Evolutionary conservation across 2,797 vertebrate genomes (phyloP).

Genomic region (Artibeus lituratus): DNA sequence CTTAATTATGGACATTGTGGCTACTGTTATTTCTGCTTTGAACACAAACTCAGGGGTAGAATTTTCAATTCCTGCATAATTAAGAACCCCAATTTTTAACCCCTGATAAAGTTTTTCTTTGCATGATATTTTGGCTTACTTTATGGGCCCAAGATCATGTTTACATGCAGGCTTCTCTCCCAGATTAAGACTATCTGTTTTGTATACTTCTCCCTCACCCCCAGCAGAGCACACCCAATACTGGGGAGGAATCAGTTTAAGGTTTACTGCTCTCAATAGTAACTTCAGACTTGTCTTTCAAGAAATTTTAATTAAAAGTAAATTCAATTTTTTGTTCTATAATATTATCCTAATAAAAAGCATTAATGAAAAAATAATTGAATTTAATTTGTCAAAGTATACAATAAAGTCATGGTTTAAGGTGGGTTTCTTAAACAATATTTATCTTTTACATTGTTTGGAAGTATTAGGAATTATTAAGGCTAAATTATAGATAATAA

Average conservation of each 20-base stretch:
- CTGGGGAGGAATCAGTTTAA: neutral
- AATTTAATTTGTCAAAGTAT: neutral
- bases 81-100: neutral
- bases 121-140: neutral
- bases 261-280: neutral
- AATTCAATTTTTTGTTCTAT: neutral
- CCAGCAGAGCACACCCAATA: neutral
- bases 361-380: neutral
- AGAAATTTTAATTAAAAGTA: neutral
- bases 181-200: neutral
- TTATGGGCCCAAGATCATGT: neutral
- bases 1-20: neutral
- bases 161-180: neutral
- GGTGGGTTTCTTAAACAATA: neutral
- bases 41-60: neutral
- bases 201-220: rapidly evolving
- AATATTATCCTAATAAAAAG: neutral
- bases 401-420: neutral
- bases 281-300: neutral
- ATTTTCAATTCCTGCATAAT: neutral
- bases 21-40: neutral
- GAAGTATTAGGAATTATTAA: neutral
- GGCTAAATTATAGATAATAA: neutral
- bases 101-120: neutral
- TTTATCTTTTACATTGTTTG: neutral